phyloP scores from a whole-genome alignment of 2,113 vertebrate genomes.

The Neoarius graeffei region DNA sequence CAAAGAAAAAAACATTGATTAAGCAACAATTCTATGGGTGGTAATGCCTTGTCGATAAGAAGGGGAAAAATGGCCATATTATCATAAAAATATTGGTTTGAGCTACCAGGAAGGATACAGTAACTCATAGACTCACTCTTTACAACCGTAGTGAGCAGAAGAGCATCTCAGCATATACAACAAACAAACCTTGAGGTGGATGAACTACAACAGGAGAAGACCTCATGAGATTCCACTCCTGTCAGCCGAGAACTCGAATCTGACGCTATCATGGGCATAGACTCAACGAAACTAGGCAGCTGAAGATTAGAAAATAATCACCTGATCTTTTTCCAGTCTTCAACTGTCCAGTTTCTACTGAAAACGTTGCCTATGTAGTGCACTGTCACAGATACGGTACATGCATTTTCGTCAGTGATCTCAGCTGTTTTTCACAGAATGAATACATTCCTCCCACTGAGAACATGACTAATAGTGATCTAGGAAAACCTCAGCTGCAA shows the following conservation, averaged over 20 bases:
- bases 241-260: too few species aligned
- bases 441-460: background rate
- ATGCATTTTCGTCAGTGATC: background rate
- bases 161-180: background rate
- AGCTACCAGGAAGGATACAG: background rate
- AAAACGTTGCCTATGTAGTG: background rate
- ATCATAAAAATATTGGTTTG: background rate
- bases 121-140: background rate
- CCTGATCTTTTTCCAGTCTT: too few species aligned
- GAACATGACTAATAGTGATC: constrained; percentile 1
- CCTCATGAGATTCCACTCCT: background rate
- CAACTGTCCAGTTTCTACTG: background rate
- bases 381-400: background rate
- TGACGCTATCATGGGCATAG: background rate
- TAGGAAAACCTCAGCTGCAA: background rate
- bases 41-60: too few species aligned
- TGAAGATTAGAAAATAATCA: too few species aligned
- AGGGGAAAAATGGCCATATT: too few species aligned
- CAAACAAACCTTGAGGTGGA: background rate
- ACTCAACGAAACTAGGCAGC: background rate
- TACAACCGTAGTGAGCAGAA: background rate
- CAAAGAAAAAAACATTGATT: too few species aligned
- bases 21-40: background rate
- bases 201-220: too few species aligned
- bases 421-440: background rate